Evolutionary conservation across 2,888 invertebrate genomes (phyloP), one percentile per base, ranked within the genome.

Genomic region (Pimpla rufipes): DNA sequence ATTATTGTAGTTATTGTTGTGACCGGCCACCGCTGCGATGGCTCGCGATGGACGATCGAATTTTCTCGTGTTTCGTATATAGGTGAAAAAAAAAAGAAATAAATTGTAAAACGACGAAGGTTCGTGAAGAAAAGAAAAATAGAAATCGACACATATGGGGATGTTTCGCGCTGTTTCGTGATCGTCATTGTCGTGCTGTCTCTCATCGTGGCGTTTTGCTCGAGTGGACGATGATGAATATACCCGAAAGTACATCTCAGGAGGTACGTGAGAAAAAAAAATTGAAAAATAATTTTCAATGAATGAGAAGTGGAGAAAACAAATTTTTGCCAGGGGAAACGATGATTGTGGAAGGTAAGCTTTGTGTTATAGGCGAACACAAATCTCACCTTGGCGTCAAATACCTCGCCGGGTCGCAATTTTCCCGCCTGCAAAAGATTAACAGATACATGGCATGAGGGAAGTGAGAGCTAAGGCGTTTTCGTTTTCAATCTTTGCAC

Each of bases 381-480:
- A 95, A 95, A 95, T 94, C 95, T 95, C 95, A 96, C 96, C 96
- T 96, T 96, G 93, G 94, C 94, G 94, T 96, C 96, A 94, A 95
- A 94, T 93, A 96, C 95, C 95, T 96, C 96, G 94, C 96, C 96
- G 93, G 96, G 96, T 94, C 96, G 96, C 94, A 96, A 96, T 94
- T 95, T 96, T 94, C 95, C 95, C 94, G 94, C 95, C 95, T 96
- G 95, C 93, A 94, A 94, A 94, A 67, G 95, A 92, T 91, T 87
- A 59, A 91, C 86, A 86, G 85, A 88, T 77, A 88, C 86, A 87
- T 71, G 88, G 85, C 87, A 88, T 88, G 83, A 88, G 86, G 79
- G 67, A 70, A 64, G 37, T 29, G 21, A 66, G 50, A 42, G 21
- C 75, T 66, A 45, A 45, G 52, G 64, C 64, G 70, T 18, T 55